Percentiles rank a stretch among this genome's conserved stretches.
These are phyloP conservation scores for Scaeva pyrastri DNA, from an alignment of 2,888 invertebrate genomes.

Conservation along the genomic window DNA sequence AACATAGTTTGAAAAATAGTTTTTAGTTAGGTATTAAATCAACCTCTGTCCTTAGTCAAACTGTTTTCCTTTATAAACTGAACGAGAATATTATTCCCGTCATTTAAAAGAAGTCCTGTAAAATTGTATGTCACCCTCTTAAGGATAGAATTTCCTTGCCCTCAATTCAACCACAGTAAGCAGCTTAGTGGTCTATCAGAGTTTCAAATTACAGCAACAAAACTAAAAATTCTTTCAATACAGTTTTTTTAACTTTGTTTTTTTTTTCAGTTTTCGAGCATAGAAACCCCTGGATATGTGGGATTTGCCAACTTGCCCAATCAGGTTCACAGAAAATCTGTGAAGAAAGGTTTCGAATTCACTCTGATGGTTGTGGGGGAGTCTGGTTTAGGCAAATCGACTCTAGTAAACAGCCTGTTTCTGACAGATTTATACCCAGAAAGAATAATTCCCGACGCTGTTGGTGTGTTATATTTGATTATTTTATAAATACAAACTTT, in stretches of 20 bases:
- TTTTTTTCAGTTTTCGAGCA: slow-evolving; percentile 89
- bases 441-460: slow-evolving; percentile 93
- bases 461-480: slow-evolving; percentile 86
- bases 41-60: too few relatives aligned
- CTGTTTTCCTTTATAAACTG: too few relatives aligned
- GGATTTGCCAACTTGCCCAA: slow-evolving; percentile 94
- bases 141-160: slow-evolving; percentile 1
- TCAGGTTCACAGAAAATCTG: slow-evolving; percentile 98
- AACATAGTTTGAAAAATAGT: too few relatives aligned
- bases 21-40: too few relatives aligned
- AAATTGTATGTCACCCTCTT: slow-evolving; percentile 5
- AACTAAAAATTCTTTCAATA: not conserved
- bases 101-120: not conserved
- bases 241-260: not conserved
- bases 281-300: slow-evolving; percentile 94
- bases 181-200: slow-evolving; percentile 45
- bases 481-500: not conserved
- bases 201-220: slow-evolving; percentile 31
- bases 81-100: too few relatives aligned
- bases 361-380: slow-evolving; percentile 98
- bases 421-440: slow-evolving; percentile 97
- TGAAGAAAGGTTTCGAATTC: slow-evolving; percentile 99
- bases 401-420: slow-evolving; percentile 97
- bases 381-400: slow-evolving; percentile 97
- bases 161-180: slow-evolving; percentile 7